phyloP scores from a whole-genome alignment of 2,888 invertebrate species.

The Drosophila subsilvestris region DNA sequence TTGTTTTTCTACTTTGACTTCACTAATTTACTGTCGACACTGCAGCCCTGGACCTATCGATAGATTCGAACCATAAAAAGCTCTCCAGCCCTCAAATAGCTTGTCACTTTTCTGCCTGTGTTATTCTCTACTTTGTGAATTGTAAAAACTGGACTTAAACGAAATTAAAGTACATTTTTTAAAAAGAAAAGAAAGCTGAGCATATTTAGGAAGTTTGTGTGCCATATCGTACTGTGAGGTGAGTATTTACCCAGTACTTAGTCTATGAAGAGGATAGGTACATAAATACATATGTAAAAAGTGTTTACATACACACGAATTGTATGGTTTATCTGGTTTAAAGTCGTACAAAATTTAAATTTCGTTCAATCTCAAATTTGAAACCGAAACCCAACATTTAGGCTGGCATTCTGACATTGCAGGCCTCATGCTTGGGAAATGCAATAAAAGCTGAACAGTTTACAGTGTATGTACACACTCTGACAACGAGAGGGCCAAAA shows the following conservation, averaged over 20 bases:
- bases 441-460: conserved; percentile 15
- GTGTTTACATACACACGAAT: conserved; percentile 8
- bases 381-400: conserved; percentile 6
- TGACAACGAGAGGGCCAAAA: conserved; percentile 14
- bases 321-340: conserved; percentile 1
- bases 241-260: neutral
- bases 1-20: too few species aligned
- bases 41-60: neutral
- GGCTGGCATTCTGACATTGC: neutral
- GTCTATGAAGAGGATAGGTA: neutral
- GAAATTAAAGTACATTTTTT: too few species aligned
- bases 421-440: neutral
- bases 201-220: too few species aligned
- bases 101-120: neutral
- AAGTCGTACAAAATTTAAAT: neutral
- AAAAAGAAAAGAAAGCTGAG: too few species aligned
- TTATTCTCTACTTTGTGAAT: too few species aligned
- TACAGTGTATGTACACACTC: conserved; percentile 2
- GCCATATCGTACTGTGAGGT: neutral
- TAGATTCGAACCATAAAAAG: neutral
- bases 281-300: neutral
- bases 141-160: too few species aligned
- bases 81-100: neutral
- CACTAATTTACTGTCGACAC: too few species aligned
- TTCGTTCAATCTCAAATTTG: conserved; percentile 6